phyloP scores from a whole-genome alignment of 1,140 invertebrate species.

The Epicauta chinensis region DNA sequence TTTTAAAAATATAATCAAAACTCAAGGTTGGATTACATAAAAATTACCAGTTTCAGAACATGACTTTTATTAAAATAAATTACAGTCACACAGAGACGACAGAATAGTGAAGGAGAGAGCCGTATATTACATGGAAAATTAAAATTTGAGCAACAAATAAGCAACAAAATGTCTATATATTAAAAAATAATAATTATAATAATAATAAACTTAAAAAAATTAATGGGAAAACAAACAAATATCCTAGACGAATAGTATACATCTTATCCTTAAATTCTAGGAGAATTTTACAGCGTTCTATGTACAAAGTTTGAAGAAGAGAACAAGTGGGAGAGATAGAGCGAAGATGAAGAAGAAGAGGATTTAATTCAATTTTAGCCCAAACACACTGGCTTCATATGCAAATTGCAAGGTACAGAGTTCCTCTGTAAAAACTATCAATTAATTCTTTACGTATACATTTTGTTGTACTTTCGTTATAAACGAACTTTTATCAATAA shows the following conservation, averaged over 20 bases:
- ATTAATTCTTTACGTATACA: constrained; percentile 40
- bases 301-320: constrained; percentile 31
- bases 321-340: too few relatives aligned
- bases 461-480: constrained; percentile 43
- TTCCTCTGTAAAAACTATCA: constrained; percentile 19
- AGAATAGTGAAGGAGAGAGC: constrained; percentile 24
- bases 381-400: constrained; percentile 32
- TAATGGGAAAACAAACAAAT: constrained; percentile 38
- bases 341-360: too few relatives aligned
- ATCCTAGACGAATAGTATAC: constrained; percentile 40
- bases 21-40: constrained; percentile 2
- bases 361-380: constrained; percentile 16
- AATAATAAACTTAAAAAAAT: constrained; percentile 24
- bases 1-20: too few relatives aligned
- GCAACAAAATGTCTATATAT: constrained; percentile 42
- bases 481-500: constrained; percentile 29
- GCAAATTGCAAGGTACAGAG: constrained; percentile 32
- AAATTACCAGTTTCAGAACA: constrained; percentile 25
- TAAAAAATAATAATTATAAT: constrained; percentile 5
- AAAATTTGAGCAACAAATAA: constrained; percentile 45
- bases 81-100: constrained; percentile 44
- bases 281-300: constrained; percentile 39
- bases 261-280: constrained; percentile 41
- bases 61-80: constrained; percentile 47
- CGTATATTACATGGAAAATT: constrained; percentile 39